phyloP scores from a whole-genome alignment of 2,113 vertebrate genomes.

The Empidonax traillii region DNA sequence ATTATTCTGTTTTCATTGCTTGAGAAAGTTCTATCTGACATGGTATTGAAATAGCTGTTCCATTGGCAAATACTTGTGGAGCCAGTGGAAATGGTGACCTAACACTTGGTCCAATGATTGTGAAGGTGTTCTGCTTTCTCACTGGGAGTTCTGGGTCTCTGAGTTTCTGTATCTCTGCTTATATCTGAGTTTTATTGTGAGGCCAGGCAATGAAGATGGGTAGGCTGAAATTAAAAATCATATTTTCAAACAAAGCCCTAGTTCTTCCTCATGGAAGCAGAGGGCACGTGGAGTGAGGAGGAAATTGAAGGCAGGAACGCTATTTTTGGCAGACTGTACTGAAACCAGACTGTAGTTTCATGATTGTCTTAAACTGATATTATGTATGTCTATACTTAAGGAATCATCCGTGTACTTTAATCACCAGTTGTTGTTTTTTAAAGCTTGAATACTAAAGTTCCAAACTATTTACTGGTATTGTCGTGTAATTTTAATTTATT shows the following conservation, averaged over 20 bases:
- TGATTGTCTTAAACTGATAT: not conserved
- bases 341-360: not conserved
- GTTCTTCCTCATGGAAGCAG: not conserved
- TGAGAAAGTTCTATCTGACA: not conserved
- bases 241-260: not conserved
- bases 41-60: not conserved
- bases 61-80: not conserved
- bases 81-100: not conserved
- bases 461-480: not conserved
- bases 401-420: not conserved
- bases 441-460: not conserved
- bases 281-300: not conserved
- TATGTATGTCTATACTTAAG: not conserved
- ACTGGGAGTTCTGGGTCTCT: not conserved
- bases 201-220: not conserved
- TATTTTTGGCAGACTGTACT: not conserved
- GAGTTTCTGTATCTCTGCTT: not conserved
- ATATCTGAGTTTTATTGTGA: not conserved
- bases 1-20: not conserved
- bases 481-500: conserved; percentile 41
- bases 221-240: not conserved
- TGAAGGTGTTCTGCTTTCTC: not conserved
- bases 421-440: not conserved
- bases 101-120: not conserved
- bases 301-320: not conserved